Percentiles rank a stretch among this genome's conserved stretches.
Evolutionary conservation across 2,797 vertebrate species (phyloP).

Genomic region (Gouania willdenowi): DNA sequence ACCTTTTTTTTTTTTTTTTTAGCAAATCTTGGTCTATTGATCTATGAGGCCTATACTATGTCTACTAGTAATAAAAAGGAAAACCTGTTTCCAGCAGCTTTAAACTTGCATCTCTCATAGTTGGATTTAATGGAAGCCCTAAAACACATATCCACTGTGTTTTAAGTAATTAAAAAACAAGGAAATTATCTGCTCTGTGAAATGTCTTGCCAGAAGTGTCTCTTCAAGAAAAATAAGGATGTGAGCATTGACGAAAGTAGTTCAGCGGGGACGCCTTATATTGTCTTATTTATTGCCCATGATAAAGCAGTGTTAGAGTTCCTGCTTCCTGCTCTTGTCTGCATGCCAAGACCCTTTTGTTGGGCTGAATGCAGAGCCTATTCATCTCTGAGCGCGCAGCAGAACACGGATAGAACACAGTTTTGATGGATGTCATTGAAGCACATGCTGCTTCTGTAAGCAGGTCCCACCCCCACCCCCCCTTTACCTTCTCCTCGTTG

Average conservation of each 20-base stretch:
- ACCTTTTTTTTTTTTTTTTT: no score
- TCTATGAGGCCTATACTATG: no score
- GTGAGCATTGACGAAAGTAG: conserved; percentile 47
- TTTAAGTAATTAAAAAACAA: conserved; percentile 16
- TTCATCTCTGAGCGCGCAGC: conserved; percentile 59
- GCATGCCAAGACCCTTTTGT: conserved; percentile 68
- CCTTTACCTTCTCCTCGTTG: conserved; percentile 30
- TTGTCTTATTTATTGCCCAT: conserved; percentile 60
- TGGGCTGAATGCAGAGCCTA: conserved; percentile 52
- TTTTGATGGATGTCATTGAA: conserved; percentile 62
- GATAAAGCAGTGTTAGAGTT: conserved; percentile 65
- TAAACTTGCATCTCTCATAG: no score
- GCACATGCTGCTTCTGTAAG: conserved; percentile 41
- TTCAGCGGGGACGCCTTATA: conserved; percentile 58
- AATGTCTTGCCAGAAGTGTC: conserved; percentile 43
- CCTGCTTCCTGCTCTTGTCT: conserved; percentile 62
- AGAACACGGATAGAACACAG: conserved; percentile 64
- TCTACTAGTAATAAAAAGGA: no score
- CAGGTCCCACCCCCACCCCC: background rate
- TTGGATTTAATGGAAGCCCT: no score
- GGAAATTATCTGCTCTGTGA: conserved; percentile 19
- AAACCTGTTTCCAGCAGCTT: no score
- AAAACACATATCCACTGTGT: conserved; percentile 16
- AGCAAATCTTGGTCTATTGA: no score
- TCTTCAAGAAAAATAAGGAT: conserved; percentile 41